Evolutionary conservation across 2,113 vertebrate species (phyloP).

Genomic region (Mus pahari): DNA sequence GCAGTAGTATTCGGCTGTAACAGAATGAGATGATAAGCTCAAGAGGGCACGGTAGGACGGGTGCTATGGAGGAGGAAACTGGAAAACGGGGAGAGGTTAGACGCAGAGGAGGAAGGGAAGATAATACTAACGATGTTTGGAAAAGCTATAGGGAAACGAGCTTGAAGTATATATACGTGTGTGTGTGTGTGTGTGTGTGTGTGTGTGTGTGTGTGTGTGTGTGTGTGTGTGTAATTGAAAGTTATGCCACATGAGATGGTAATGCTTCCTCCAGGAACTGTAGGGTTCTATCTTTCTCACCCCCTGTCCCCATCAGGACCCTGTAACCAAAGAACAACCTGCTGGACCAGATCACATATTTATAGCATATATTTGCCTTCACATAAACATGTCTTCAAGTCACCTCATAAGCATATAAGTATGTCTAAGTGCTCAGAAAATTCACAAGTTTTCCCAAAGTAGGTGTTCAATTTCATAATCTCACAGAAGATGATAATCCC

Average conservation of each 20-base stretch:
- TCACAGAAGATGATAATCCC: background rate
- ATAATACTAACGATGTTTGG: background rate
- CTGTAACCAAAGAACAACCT: background rate
- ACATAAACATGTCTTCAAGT: background rate
- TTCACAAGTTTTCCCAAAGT: background rate
- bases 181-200: too few species aligned
- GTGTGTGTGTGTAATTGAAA: background rate
- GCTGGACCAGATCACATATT: background rate
- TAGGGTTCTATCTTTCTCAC: background rate
- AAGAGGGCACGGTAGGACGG: background rate
- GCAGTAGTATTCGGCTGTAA: background rate
- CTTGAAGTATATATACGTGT: background rate
- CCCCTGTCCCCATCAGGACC: background rate
- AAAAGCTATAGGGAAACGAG: background rate
- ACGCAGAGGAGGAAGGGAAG: background rate
- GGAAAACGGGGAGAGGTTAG: background rate
- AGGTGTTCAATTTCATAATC: background rate
- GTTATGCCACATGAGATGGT: background rate
- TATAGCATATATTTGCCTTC: background rate
- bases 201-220: too few species aligned
- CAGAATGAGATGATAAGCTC: background rate
- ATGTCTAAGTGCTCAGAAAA: conserved; percentile 15
- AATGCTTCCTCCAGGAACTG: background rate
- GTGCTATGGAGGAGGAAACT: background rate
- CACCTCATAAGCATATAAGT: background rate